Percentiles rank a stretch among this genome's conserved stretches.
Evolutionary conservation across 2,113 vertebrate genomes (phyloP).

Genomic region (Chamaetylas fuelleborni): DNA sequence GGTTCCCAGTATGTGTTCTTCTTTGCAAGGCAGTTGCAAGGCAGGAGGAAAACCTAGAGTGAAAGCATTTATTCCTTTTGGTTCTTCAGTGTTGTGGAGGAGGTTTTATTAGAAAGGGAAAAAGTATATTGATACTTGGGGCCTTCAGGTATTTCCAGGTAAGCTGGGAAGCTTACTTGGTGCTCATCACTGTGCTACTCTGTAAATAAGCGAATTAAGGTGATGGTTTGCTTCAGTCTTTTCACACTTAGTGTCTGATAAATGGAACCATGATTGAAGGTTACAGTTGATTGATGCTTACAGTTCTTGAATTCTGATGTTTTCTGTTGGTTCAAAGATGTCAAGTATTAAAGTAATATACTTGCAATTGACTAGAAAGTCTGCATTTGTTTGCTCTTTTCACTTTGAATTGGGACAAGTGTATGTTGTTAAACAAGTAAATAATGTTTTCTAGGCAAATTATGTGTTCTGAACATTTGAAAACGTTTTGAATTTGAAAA

Average conservation of each 20-base stretch:
- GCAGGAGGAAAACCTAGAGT: neutral
- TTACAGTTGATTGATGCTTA: neutral
- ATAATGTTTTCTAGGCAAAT: neutral
- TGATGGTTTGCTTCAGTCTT: neutral
- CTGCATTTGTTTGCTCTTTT: neutral
- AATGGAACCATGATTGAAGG: neutral
- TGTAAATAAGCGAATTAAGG: neutral
- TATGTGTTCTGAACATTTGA: neutral
- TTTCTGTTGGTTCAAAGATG: neutral
- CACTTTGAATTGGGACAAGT: neutral
- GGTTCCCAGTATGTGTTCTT: neutral
- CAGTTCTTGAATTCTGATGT: neutral
- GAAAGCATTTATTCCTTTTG: neutral
- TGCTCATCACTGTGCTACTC: neutral
- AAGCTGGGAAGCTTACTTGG: neutral
- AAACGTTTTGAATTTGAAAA: neutral
- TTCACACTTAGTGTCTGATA: neutral
- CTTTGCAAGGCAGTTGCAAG: neutral
- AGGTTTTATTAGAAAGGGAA: neutral
- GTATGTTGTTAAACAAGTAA: neutral
- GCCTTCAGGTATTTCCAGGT: neutral
- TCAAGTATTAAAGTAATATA: neutral
- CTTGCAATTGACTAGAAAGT: neutral
- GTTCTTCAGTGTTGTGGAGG: neutral
- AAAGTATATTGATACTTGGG: neutral